Base-by-base conservation (phyloP, 2,888 invertebrate genomes). In the Zygaena filipendulae region DNA sequence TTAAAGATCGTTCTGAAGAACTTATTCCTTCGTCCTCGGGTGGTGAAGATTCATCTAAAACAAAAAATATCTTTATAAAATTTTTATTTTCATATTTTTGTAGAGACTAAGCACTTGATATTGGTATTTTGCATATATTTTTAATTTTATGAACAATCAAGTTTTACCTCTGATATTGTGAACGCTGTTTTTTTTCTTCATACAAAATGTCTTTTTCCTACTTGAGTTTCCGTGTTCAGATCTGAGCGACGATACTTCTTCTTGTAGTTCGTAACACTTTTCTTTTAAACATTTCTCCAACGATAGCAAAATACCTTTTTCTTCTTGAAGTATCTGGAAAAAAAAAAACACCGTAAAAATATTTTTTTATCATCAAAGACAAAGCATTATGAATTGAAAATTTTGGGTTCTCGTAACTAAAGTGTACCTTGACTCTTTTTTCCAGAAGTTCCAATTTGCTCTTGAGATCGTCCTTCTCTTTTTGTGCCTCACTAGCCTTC, bases 11-110 rank as follows among this genome's bases (percentile, higher is more conserved):
- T 55, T 92, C 92, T 0, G 92, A 92, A 5, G 92, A 92, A 49
- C 91, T 92, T 42, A 93, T 93, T 4, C 92, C 92, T 79, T 92
- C 92, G 52, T 92, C 92, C 68, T 92, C 92, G 20, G 90, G 89
- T 40, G 91, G 90, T 4, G 90, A 88, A 21, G 88, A 87, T 49
- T 84, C 85, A 47, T 81, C 84, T 84, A 52, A 2, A 72, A 75
- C 11, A 35, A 33, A 29, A 25, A 25, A n/a, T n/a, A n/a, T n/a
- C n/a, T n/a, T n/a, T n/a, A n/a, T 16, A n/a, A 13, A 14, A 3
- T 11, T 8, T 23, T 23, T 29, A 16, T 16, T 10, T 12, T n/a
- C n/a, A n/a, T n/a, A n/a, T n/a, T n/a, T n/a, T n/a, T n/a, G n/a
- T n/a, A n/a, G n/a, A n/a, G n/a, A 28, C 3, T n/a, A 24, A 5